These are phyloP conservation scores for Mormyrus hasselquistii DNA, from an alignment of 2,797 vertebrate species.

Conservation along the genomic window DNA sequence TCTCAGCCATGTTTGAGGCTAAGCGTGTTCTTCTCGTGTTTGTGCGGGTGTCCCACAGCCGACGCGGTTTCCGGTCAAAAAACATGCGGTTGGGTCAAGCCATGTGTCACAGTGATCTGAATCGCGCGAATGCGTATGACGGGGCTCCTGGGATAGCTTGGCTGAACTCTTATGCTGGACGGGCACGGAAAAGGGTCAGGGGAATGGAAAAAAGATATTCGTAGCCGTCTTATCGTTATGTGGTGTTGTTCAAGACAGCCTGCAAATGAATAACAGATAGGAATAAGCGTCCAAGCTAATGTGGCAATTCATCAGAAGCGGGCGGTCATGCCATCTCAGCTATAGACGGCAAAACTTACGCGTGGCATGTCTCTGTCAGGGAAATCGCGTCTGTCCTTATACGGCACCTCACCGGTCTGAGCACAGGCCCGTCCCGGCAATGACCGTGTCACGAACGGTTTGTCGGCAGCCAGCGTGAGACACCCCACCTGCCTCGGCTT, in stretches of 20 bases:
- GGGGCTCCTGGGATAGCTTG: neutral
- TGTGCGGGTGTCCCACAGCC: neutral
- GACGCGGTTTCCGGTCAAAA: neutral
- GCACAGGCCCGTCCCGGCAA: neutral
- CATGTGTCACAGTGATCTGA: neutral
- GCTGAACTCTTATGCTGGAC: neutral
- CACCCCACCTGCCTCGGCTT: neutral
- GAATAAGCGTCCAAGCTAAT: neutral
- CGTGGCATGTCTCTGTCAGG: neutral
- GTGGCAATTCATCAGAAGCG: neutral
- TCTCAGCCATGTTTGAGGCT: neutral
- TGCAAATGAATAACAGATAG: neutral
- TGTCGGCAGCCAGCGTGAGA: neutral
- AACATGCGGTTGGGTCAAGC: neutral
- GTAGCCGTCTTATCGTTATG: neutral
- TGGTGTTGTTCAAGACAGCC: neutral
- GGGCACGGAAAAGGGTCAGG: neutral
- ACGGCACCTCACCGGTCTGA: neutral
- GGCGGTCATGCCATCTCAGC: neutral
- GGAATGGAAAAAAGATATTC: neutral
- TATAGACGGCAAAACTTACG: neutral
- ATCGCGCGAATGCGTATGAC: neutral
- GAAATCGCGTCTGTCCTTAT: neutral
- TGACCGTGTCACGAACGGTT: constrained; percentile 1
- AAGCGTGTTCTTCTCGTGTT: neutral